Evolutionary conservation across 2,888 invertebrate genomes (phyloP), one percentile per base, ranked within the genome.

Genomic region (Eilema caniola): DNA sequence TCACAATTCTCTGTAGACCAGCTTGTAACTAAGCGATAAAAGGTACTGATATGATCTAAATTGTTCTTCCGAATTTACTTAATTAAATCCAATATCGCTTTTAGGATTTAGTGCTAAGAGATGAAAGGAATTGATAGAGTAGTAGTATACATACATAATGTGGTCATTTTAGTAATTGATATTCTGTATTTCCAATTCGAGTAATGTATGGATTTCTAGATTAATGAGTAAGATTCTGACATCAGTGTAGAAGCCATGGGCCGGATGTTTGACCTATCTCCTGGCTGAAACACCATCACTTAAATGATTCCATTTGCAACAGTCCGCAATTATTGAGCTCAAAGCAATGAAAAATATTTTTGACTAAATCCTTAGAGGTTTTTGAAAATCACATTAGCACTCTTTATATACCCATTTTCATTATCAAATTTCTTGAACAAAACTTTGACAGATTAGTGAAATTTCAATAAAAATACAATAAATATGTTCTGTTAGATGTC

Each of bases 1-100:
- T 83, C 81, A 84, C 81, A 83, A 83, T 78, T 66, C 80, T 66
- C 67, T 72, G 78, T 78, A 80, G 69, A 25, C 69, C 31, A 56
- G 28, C 65, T 23, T 64, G 59, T 70, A 62, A 33, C 20, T 60
- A 11, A n/a, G n/a, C 62, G n/a, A 37, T 67, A 37, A 31, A 70
- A 53, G 7, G 33, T 11, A 57, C 24, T 25, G 64, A 64, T 64
- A 67, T 71, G 12, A 63, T 56, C 24, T 10, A 53, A 47, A 65
- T 56, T 56, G 31, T 23, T 31, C 65, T 56, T 65, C 65, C 31
- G 23, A 31, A 65, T 25, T 53, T 25, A 64, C 2, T 31, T 28
- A 61, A 31, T 61, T 53, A 53, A 53, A 53, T n/a, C n/a, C 8
- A 20, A n/a, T 10, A 53, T 53, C 20, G n/a, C 53, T 53, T 53